These are phyloP conservation scores for Zygaena filipendulae DNA, from an alignment of 2,888 invertebrate species.

Conservation along the genomic window DNA sequence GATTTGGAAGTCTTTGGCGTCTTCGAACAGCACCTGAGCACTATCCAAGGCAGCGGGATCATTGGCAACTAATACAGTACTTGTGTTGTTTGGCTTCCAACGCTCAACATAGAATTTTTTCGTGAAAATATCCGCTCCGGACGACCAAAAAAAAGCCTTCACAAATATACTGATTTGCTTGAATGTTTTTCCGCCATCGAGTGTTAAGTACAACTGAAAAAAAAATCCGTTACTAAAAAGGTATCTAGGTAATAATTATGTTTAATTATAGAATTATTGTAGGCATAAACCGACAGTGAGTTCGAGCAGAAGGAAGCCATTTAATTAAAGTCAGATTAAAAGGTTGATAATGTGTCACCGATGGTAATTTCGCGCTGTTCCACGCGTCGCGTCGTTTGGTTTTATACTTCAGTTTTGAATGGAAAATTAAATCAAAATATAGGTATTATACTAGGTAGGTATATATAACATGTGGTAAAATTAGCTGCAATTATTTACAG, in stretches of 20 bases:
- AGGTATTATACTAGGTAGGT: too few relatives aligned
- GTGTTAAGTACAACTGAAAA: constrained; percentile 79
- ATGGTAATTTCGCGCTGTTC: too few relatives aligned
- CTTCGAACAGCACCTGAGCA: constrained; percentile 67
- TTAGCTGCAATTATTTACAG: too few relatives aligned
- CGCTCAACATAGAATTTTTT: constrained; percentile 76
- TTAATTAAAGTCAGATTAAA: too few relatives aligned
- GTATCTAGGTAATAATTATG: constrained; percentile 1
- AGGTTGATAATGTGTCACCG: too few relatives aligned
- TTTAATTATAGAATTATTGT: background rate
- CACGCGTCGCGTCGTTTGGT: too few relatives aligned
- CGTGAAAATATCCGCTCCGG: constrained; percentile 49
- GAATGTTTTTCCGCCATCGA: constrained; percentile 81
- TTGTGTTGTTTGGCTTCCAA: constrained; percentile 69
- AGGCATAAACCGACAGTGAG: too few relatives aligned
- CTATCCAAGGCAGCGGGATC: constrained; percentile 60
- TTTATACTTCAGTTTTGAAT: too few relatives aligned
- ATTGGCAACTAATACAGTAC: constrained; percentile 76
- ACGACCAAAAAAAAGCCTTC: constrained; percentile 81
- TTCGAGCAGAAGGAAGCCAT: too few relatives aligned
- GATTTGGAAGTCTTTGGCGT: constrained; percentile 85
- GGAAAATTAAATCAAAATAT: too few relatives aligned
- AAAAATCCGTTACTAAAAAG: constrained; percentile 5
- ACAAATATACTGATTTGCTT: constrained; percentile 76
- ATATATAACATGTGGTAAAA: too few relatives aligned